Percentiles rank a stretch among this genome's conserved stretches.
These are phyloP conservation scores for Gymnoscopelus microlampas DNA, from an alignment of 2,797 vertebrate genomes.

Conservation along the genomic window DNA sequence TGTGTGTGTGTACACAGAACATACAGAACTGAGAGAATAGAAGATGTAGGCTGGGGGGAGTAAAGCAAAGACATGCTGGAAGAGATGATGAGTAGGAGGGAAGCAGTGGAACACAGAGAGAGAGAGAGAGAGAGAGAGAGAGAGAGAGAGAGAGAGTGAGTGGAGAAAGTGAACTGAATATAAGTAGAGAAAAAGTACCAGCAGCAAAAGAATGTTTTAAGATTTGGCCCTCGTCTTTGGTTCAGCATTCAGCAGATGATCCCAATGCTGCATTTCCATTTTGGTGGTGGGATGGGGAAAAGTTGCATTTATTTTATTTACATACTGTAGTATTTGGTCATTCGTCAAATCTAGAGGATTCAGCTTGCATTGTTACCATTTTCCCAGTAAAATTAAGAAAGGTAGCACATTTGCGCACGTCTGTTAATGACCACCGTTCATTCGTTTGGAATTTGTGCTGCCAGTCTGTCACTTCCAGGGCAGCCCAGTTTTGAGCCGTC, in stretches of 20 bases:
- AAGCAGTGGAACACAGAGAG: background rate
- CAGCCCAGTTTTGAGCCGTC: background rate
- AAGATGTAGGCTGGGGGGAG: slow-evolving; percentile 54
- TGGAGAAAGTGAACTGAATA: background rate
- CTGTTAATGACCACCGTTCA: too few species aligned
- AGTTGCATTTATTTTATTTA: too few species aligned
- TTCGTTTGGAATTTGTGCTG: too few species aligned
- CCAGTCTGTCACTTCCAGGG: background rate
- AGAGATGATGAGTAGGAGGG: slow-evolving; percentile 41
- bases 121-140: background rate
- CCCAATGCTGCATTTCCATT: too few species aligned
- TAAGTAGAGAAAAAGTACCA: slow-evolving; percentile 10
- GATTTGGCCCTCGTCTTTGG: slow-evolving; percentile 12
- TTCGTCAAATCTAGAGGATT: too few species aligned
- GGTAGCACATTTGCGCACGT: too few species aligned
- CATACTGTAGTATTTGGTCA: too few species aligned
- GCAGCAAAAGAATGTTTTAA: slow-evolving; percentile 32
- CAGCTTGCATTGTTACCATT: too few species aligned
- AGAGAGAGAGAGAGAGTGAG: slow-evolving; percentile 1
- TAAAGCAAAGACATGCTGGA: slow-evolving; percentile 20
- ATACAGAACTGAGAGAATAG: slow-evolving; percentile 56
- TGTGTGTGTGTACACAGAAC: slow-evolving; percentile 20
- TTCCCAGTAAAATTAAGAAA: too few species aligned
- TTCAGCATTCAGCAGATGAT: background rate
- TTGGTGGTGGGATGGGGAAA: too few species aligned